These are phyloP conservation scores for Chorisops tibialis DNA, from an alignment of 2,888 invertebrate genomes.

Conservation along the genomic window DNA sequence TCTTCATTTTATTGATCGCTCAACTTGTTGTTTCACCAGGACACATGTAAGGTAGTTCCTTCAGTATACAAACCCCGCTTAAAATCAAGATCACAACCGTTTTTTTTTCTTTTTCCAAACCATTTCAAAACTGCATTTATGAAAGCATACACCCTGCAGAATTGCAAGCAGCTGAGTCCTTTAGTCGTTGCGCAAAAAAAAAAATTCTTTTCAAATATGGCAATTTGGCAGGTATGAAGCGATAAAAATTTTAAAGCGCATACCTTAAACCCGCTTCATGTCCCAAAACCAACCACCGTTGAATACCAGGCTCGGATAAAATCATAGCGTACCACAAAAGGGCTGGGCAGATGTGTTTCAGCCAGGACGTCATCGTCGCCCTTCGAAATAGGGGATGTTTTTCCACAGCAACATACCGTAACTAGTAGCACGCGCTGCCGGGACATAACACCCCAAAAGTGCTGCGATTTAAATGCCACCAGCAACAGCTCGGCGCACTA, in stretches of 20 bases:
- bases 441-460: background rate
- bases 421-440: constrained; percentile 18
- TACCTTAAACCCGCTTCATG: background rate
- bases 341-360: constrained; percentile 5
- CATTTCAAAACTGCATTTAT: too few species aligned
- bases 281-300: constrained; percentile 8
- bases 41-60: too few species aligned
- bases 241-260: constrained; percentile 1
- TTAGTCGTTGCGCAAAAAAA: constrained; percentile 4
- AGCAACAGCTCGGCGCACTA: too few species aligned
- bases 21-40: too few species aligned
- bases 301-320: constrained; percentile 4
- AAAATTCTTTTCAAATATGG: background rate
- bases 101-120: too few species aligned
- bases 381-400: background rate
- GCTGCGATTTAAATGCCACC: background rate
- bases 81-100: too few species aligned
- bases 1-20: too few species aligned
- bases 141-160: too few species aligned
- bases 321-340: constrained; percentile 6
- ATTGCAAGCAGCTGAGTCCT: too few species aligned
- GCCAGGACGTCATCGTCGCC: too few species aligned
- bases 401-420: constrained; percentile 7
- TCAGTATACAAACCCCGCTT: too few species aligned
- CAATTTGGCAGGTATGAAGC: constrained; percentile 15